phyloP scores from a whole-genome alignment of 2,113 vertebrate genomes.

The Tor tambroides region DNA sequence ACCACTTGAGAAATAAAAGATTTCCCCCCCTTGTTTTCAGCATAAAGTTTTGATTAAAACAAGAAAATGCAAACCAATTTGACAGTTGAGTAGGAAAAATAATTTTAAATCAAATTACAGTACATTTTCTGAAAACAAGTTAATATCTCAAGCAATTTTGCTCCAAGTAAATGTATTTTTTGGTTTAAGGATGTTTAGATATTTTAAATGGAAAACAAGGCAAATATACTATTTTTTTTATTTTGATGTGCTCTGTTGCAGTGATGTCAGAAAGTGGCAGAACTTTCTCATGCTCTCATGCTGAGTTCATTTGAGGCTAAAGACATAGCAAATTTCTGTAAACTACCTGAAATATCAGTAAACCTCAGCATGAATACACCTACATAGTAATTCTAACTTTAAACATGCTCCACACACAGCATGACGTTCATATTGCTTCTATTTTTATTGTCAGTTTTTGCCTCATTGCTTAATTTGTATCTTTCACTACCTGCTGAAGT shows the following conservation, averaged over 20 bases:
- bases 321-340: neutral
- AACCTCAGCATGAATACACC: neutral
- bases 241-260: neutral
- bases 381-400: neutral
- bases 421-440: neutral
- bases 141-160: neutral
- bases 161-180: neutral
- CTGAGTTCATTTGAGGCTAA: neutral
- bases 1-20: neutral
- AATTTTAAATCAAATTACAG: neutral
- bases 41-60: neutral
- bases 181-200: neutral
- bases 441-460: conserved; percentile 1
- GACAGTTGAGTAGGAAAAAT: neutral
- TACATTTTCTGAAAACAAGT: neutral
- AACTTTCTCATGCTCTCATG: neutral
- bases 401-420: neutral
- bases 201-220: neutral
- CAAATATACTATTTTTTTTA: neutral
- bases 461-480: conserved; percentile 28
- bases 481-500: conserved; percentile 26
- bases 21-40: neutral
- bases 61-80: neutral
- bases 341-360: conserved; percentile 6
- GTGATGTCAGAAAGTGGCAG: neutral